Evolutionary conservation across 2,113 vertebrate genomes (phyloP).

Genomic region (Chloebia gouldiae): DNA sequence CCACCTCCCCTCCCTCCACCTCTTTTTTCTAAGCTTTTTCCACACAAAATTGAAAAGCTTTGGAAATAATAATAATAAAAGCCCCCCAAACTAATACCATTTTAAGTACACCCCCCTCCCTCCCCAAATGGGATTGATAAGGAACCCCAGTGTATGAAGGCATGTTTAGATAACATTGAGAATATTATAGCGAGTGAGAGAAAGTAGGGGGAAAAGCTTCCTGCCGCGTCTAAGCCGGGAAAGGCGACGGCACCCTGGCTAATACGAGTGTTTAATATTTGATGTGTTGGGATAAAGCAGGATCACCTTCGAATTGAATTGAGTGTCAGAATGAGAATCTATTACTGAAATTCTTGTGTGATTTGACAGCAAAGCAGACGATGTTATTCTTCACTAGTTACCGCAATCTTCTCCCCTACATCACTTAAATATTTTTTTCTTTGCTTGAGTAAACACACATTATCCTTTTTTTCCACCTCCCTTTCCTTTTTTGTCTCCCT

Average conservation of each 20-base stretch:
- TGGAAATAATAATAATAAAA: slow-evolving; percentile 78
- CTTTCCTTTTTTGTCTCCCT: slow-evolving; percentile 64
- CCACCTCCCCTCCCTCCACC: slow-evolving; percentile 62
- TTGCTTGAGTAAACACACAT: slow-evolving; percentile 95
- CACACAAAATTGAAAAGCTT: slow-evolving; percentile 86
- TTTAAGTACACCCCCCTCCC: slow-evolving; percentile 75
- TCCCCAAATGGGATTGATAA: slow-evolving; percentile 80
- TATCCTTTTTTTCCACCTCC: slow-evolving; percentile 82
- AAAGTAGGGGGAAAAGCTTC: slow-evolving; percentile 71
- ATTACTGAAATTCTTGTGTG: slow-evolving; percentile 97
- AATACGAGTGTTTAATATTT: slow-evolving; percentile 99
- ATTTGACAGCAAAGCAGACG: slow-evolving; percentile 93
- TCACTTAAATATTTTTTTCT: slow-evolving; percentile 97
- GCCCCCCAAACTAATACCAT: slow-evolving; percentile 75
- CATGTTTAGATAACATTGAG: slow-evolving; percentile 94
- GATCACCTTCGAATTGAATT: slow-evolving; percentile 99
- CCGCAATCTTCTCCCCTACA: slow-evolving; percentile 88
- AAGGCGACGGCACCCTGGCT: slow-evolving; percentile 95
- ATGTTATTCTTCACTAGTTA: slow-evolving; percentile 93
- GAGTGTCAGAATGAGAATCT: slow-evolving; percentile 99
- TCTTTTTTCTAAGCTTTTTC: slow-evolving; percentile 80
- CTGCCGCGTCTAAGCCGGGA: slow-evolving; percentile 84
- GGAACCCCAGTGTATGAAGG: slow-evolving; percentile 81
- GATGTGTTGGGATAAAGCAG: slow-evolving; percentile 99
- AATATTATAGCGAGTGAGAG: slow-evolving; percentile 84